These are phyloP conservation scores for Ataeniobius toweri DNA, from an alignment of 2,797 vertebrate genomes.

Conservation along the genomic window DNA sequence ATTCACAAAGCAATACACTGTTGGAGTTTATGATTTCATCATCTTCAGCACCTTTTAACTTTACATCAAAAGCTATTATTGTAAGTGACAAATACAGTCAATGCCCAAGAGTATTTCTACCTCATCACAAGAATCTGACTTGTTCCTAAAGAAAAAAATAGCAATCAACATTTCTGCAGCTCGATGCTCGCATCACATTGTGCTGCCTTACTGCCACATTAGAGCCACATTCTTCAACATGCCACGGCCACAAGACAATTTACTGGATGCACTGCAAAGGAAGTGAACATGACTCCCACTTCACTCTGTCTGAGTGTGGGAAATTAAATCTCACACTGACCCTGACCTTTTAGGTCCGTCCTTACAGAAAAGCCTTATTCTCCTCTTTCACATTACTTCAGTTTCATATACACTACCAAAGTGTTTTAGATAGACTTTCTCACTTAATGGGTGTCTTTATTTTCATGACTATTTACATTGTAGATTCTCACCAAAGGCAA, in stretches of 20 bases:
- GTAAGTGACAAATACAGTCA: background rate
- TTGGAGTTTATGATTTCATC: background rate
- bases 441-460: too few species aligned
- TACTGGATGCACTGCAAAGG: conserved; percentile 15
- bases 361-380: background rate
- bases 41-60: background rate
- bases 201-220: conserved; percentile 20
- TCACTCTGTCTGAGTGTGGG: conserved; percentile 24
- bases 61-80: background rate
- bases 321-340: conserved; percentile 42
- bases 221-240: conserved; percentile 12
- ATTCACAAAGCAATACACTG: background rate
- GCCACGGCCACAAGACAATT: conserved; percentile 28
- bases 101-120: conserved; percentile 1
- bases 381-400: background rate
- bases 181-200: conserved; percentile 19
- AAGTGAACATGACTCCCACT: conserved; percentile 42
- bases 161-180: conserved; percentile 10
- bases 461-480: too few species aligned
- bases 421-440: too few species aligned
- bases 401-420: background rate
- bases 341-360: conserved; percentile 19
- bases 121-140: background rate
- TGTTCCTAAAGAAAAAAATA: background rate
- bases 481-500: too few species aligned